A percentile compares a stretch with the other conserved stretches of the same genome.
Conservation (phyloP, 2,888 invertebrate species). For the Pocota personata region DNA sequence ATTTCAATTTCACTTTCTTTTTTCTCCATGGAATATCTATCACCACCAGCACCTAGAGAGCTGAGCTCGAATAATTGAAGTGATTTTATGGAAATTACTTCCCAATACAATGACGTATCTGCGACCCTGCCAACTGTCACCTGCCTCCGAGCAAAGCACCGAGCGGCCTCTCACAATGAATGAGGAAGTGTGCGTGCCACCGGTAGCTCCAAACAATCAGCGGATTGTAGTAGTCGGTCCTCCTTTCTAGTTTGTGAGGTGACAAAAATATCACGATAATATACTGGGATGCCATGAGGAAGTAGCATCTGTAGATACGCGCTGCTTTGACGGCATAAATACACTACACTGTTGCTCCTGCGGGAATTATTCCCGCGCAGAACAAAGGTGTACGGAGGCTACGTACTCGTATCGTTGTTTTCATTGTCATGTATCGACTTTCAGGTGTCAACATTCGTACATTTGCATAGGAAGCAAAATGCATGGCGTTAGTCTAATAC, state of each 20-base stretch:
- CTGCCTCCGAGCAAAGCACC: not conserved
- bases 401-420: constrained; percentile 35
- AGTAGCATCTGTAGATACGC: constrained; percentile 39
- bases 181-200: constrained; percentile 38
- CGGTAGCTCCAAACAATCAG: constrained; percentile 39
- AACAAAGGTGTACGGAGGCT: constrained; percentile 5
- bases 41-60: not conserved
- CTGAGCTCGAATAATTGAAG: constrained; percentile 18
- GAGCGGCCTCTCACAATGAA: constrained; percentile 41
- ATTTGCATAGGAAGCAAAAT: constrained; percentile 40
- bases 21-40: constrained; percentile 23
- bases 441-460: constrained; percentile 52
- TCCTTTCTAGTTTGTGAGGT: constrained; percentile 28
- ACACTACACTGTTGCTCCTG: constrained; percentile 13
- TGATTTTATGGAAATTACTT: constrained; percentile 53
- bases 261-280: constrained; percentile 66
- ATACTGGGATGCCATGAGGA: constrained; percentile 43
- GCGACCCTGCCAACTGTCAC: constrained; percentile 32
- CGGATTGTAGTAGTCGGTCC: constrained; percentile 31
- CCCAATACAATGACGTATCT: constrained; percentile 22
- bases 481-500: not conserved
- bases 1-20: constrained; percentile 61
- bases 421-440: constrained; percentile 66
- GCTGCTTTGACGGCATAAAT: constrained; percentile 55
- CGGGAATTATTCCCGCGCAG: constrained; percentile 14